Conservation (phyloP, 2,888 invertebrate species). For the Lithophane leautieri region DNA sequence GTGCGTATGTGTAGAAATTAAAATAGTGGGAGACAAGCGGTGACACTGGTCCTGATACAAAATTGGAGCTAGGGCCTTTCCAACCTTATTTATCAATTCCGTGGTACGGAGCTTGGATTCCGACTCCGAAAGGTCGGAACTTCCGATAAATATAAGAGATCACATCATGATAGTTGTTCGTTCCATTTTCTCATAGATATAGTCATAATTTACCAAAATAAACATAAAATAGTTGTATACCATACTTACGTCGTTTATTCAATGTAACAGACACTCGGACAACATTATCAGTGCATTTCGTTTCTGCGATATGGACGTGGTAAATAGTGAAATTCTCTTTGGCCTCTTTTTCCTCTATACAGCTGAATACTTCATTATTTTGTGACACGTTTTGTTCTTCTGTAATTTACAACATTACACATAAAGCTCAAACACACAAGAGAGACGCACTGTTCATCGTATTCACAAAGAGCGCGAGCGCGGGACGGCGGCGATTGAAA, state of each 20-base stretch:
- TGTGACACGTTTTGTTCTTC: slow-evolving; percentile 47
- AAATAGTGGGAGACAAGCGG: no score
- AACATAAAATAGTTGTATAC: neutral
- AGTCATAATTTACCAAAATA: neutral
- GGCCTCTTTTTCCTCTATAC: slow-evolving; percentile 60
- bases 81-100: no score
- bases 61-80: no score
- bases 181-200: neutral
- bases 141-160: neutral
- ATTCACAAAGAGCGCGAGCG: no score
- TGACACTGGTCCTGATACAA: no score
- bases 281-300: slow-evolving; percentile 69
- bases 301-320: slow-evolving; percentile 78
- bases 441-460: no score
- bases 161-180: neutral
- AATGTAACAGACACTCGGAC: slow-evolving; percentile 75
- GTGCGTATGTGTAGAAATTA: no score
- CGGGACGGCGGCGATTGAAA: no score
- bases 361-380: slow-evolving; percentile 40
- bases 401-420: slow-evolving; percentile 37
- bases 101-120: no score
- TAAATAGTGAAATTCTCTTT: slow-evolving; percentile 62
- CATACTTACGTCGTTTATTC: slow-evolving; percentile 76
- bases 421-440: neutral
- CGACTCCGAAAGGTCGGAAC: no score